Conservation (phyloP, 2,797 vertebrate species). For the Toxotes lorentzi region DNA sequence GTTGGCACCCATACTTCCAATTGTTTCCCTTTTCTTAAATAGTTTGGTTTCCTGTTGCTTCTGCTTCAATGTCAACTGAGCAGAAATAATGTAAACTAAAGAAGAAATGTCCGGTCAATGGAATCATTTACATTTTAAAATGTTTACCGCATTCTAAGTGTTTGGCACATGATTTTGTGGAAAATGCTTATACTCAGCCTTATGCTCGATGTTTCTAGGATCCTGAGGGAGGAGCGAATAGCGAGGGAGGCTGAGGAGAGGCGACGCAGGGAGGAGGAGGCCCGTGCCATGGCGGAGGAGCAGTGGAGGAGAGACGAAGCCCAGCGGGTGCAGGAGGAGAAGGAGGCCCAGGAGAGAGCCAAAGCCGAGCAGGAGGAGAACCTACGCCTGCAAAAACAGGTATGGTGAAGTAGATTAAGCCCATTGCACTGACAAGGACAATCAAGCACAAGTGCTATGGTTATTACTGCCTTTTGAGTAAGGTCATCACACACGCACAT, state of each 20-base stretch:
- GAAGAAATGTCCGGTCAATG: slow-evolving; percentile 23
- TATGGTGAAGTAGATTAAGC: slow-evolving; percentile 50
- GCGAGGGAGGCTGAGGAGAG: slow-evolving; percentile 88
- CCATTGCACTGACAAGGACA: background rate
- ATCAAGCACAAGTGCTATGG: background rate
- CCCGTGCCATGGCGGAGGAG: slow-evolving; percentile 84
- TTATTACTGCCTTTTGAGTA: slow-evolving; percentile 3
- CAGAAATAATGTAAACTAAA: background rate
- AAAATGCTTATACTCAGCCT: background rate
- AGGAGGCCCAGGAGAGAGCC: slow-evolving; percentile 89
- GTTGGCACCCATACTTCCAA: slow-evolving; percentile 21
- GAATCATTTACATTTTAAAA: background rate
- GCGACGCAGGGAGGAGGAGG: slow-evolving; percentile 87
- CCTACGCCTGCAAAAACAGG: slow-evolving; percentile 94
- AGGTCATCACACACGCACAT: slow-evolving; percentile 3
- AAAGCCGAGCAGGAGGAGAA: slow-evolving; percentile 90
- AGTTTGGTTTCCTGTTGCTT: slow-evolving; percentile 29
- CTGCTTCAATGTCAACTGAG: slow-evolving; percentile 8
- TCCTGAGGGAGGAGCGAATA: slow-evolving; percentile 86
- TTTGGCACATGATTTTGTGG: slow-evolving; percentile 1
- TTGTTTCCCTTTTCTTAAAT: slow-evolving; percentile 48
- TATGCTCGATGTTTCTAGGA: slow-evolving; percentile 70
- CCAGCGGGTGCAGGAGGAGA: slow-evolving; percentile 87
- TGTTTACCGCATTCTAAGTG: background rate
- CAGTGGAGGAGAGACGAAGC: slow-evolving; percentile 82